Evolutionary conservation across 2,797 vertebrate genomes (phyloP), one percentile per base, ranked within the genome.

Genomic region (Halcyon smyrnensis): DNA sequence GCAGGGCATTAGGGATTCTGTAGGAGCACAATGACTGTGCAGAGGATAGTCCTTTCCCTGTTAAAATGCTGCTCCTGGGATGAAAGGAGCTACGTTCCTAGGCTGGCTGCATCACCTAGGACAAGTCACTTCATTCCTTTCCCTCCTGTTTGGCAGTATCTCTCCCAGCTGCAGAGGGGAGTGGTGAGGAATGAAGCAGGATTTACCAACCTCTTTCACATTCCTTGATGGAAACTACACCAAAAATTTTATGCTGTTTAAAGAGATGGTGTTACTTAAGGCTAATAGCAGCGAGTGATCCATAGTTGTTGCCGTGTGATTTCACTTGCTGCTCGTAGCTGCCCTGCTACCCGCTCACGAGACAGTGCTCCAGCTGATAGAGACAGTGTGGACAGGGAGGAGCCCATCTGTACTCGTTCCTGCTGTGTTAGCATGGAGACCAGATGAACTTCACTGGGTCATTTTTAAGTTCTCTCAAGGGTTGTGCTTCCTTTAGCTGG

Each of bases 401-500:
- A 84, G 53, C 34, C 64, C 28, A 6, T 88, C 85, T 75, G 53
- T 81, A 12, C 45, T 74, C 59, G 50, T 41, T 54, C 65, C 73
- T 75, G 69, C 83, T 71, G 37, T 80, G 73, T 68, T 86, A 62
- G 62, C 43, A 6, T 54, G 73, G 82, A 75, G 50, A 81, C 69
- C 79, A 88, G 50, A 53, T 84, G 89, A 92, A 70, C 71, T 83
- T 70, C 65, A 78, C 0, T 41, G 48, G 34, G 64, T 68, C 37
- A 75, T 88, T 88, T 93, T 53, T 78, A 75, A 95, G 78, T 90
- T 57, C 39, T 87, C 89, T 85, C 62, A 51, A 93, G 82, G 9
- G 36, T 12, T 83, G 21, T 69, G 63, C 60, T 95, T 80, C 65
- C 53, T 78, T 78, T 54, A 78, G 37, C 82, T 80, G 56, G 16